phyloP scores from a whole-genome alignment of 2,888 invertebrate genomes.

The Hoplodrina blanda region DNA sequence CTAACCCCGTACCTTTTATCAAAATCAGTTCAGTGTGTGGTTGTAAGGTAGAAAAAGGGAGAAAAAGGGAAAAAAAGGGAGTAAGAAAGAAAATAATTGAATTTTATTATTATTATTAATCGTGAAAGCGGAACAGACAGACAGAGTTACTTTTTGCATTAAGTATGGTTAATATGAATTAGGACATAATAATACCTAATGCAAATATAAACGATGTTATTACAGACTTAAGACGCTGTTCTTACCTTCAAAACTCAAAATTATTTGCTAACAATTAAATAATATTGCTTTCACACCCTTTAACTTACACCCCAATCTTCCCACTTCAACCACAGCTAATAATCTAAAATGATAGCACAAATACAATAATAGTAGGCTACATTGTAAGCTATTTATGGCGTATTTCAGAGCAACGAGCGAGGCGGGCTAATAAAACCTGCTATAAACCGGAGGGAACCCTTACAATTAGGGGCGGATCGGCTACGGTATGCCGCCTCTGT shows the following conservation, averaged over 20 bases:
- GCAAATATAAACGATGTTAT: background rate
- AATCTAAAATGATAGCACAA: constrained; percentile 29
- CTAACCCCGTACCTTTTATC: no score
- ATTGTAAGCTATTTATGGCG: constrained; percentile 25
- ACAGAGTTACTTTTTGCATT: no score
- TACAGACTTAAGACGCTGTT: background rate
- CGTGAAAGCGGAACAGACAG: no score
- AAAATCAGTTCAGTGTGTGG: no score
- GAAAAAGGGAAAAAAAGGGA: no score
- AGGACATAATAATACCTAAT: no score
- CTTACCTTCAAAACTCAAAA: no score
- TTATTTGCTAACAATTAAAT: constrained; percentile 1
- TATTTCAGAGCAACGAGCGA: constrained; percentile 56
- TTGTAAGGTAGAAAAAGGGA: no score
- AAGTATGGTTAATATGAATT: no score
- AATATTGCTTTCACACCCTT: background rate
- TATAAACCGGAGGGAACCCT: constrained; percentile 67
- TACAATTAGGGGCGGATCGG: constrained; percentile 58
- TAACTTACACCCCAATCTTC: constrained; percentile 2
- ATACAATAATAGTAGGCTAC: constrained; percentile 21
- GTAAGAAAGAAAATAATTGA: no score
- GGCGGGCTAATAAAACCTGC: constrained; percentile 67
- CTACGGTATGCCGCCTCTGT: constrained; percentile 52
- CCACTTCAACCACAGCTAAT: constrained; percentile 17
- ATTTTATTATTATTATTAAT: no score